Conservation (phyloP, 2,797 vertebrate genomes). For the Knipowitschia caucasica region DNA sequence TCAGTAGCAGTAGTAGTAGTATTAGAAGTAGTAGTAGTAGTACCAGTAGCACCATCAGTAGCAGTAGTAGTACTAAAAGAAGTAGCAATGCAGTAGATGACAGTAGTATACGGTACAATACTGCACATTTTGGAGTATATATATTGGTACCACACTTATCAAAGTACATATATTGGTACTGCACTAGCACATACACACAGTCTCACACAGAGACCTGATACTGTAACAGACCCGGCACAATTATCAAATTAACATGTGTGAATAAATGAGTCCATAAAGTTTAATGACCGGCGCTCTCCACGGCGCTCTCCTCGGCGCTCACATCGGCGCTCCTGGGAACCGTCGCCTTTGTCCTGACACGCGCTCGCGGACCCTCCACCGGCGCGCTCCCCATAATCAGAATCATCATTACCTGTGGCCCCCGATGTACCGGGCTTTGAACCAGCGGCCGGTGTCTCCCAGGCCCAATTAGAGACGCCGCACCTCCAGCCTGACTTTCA, state of each 20-base stretch:
- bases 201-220: neutral
- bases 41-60: too few species aligned
- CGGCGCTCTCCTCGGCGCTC: slow-evolving; percentile 25
- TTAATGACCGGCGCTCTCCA: slow-evolving; percentile 51
- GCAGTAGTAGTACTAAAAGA: too few species aligned
- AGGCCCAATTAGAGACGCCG: slow-evolving; percentile 84
- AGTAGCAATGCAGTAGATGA: too few species aligned
- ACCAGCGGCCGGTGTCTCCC: slow-evolving; percentile 60
- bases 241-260: slow-evolving; percentile 13
- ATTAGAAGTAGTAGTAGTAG: neutral
- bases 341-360: slow-evolving; percentile 41
- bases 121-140: too few species aligned
- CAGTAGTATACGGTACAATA: too few species aligned
- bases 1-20: neutral
- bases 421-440: slow-evolving; percentile 61
- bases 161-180: too few species aligned
- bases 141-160: too few species aligned
- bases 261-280: slow-evolving; percentile 38
- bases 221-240: neutral
- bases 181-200: too few species aligned
- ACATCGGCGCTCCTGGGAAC: slow-evolving; percentile 31
- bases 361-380: neutral
- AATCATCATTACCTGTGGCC: slow-evolving; percentile 73
- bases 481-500: slow-evolving; percentile 83
- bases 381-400: slow-evolving; percentile 30